Base-by-base conservation (phyloP, 2,797 vertebrate genomes). In the Enteromius afrohamiltoni region DNA sequence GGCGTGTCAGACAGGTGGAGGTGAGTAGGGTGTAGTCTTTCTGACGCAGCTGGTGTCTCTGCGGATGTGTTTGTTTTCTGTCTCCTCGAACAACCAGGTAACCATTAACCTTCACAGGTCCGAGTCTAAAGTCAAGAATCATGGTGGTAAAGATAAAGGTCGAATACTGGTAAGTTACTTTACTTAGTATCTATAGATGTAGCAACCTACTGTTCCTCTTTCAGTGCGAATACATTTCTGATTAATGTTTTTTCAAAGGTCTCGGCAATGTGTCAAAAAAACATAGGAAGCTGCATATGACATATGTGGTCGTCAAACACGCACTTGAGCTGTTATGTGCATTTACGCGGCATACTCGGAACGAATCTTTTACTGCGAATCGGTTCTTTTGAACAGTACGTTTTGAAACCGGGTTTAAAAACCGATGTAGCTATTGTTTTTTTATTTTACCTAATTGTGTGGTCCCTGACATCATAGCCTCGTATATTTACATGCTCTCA, bases 121-220 rank as follows among this genome's bases (percentile, higher is more conserved):
- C 26, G 6, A 17, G 19, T n/a, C 23, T 34, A 29, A 47, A 31
- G 23, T 53, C 67, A 3, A 17, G 21, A 21, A 4, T 49, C 0
- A 94, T 94, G 93, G 90, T 29, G 2, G 67, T 94, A 23, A 77
- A 9, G 45, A 16, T 95, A 1, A 68, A 4, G 83, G 92, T 95
- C 0, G 94, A 95, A 87, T 95, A 95, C 84, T 95, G 95, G 94
- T 95, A 90, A 8, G 14, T 8, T 53, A 3, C 6, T 37, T 67
- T 49, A 34, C 10, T 45, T 40, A 40, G 37, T 40, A 9, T 7
- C 37, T 40, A 40, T 40, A 40, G 7, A 8, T 40, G 42, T 45
- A 45, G 1, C 42, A 45, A 8, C 42, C 42, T 13, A 6, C 17
- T 47, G 23, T 17, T 60, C 21, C 19, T n/a, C 0, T 23, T 37